phyloP scores from a whole-genome alignment of 2,888 invertebrate genomes.

The Linnaemya tessellans region DNA sequence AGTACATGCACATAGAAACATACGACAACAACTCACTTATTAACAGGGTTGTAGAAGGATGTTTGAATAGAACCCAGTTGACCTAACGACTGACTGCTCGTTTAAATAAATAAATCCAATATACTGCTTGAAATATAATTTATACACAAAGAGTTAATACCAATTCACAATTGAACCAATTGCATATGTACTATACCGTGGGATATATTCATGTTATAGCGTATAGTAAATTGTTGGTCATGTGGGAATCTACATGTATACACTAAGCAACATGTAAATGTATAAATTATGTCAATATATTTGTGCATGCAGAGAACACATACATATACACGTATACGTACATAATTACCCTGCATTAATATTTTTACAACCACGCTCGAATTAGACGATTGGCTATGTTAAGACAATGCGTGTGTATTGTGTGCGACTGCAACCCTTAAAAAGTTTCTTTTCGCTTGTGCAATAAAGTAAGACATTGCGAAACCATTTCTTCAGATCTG shows the following conservation, averaged over 20 bases:
- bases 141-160: too few species aligned
- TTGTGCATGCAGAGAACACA: background rate
- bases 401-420: conserved; percentile 6
- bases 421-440: conserved; percentile 58
- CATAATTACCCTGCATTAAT: conserved; percentile 57
- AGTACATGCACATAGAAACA: conserved; percentile 1
- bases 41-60: conserved; percentile 62
- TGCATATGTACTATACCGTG: too few species aligned
- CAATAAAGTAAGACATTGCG: conserved; percentile 22
- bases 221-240: too few species aligned
- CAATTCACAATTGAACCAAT: too few species aligned
- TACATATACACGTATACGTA: background rate
- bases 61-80: background rate
- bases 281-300: background rate
- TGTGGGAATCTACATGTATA: too few species aligned
- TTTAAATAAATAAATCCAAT: too few species aligned
- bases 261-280: too few species aligned
- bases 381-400: conserved; percentile 60
- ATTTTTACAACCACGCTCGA: conserved; percentile 33
- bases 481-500: conserved; percentile 22
- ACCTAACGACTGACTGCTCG: too few species aligned
- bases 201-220: too few species aligned
- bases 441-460: conserved; percentile 31
- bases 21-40: conserved; percentile 60
- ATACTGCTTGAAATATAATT: too few species aligned